These are phyloP conservation scores for Cremastinae sp. DNA, from an alignment of 2,888 invertebrate species.

Conservation along the genomic window DNA sequence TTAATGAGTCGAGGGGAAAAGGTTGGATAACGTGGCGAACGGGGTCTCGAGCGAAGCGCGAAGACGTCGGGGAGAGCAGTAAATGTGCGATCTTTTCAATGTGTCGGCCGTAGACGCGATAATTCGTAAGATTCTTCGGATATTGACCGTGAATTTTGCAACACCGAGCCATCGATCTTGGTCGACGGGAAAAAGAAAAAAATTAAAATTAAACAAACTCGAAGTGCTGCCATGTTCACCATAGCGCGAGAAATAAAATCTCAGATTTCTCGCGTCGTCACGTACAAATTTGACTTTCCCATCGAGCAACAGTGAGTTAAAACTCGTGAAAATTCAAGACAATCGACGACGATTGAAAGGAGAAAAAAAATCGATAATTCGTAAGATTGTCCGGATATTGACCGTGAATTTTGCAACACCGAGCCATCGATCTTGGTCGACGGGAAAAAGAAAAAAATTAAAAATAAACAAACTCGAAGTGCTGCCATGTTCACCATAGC, in stretches of 20 bases:
- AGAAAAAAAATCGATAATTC: neutral
- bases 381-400: constrained; percentile 26
- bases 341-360: neutral
- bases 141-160: constrained; percentile 29
- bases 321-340: neutral
- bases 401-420: constrained; percentile 23
- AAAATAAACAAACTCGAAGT: constrained; percentile 1
- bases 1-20: constrained; percentile 35
- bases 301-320: constrained; percentile 61
- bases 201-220: constrained; percentile 4
- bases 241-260: constrained; percentile 49
- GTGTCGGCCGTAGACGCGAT: constrained; percentile 14
- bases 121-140: constrained; percentile 1
- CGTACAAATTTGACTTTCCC: constrained; percentile 50
- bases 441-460: neutral
- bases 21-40: constrained; percentile 43
- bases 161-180: constrained; percentile 21
- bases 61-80: constrained; percentile 21
- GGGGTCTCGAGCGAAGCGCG: constrained; percentile 22
- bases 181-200: neutral
- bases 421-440: constrained; percentile 3
- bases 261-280: constrained; percentile 49
- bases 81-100: constrained; percentile 29
- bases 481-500: constrained; percentile 50
- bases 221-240: constrained; percentile 43